A percentile compares a stretch with the other conserved stretches of the same genome.
phyloP scores from a whole-genome alignment of 2,113 vertebrate genomes.

The Castor canadensis region DNA sequence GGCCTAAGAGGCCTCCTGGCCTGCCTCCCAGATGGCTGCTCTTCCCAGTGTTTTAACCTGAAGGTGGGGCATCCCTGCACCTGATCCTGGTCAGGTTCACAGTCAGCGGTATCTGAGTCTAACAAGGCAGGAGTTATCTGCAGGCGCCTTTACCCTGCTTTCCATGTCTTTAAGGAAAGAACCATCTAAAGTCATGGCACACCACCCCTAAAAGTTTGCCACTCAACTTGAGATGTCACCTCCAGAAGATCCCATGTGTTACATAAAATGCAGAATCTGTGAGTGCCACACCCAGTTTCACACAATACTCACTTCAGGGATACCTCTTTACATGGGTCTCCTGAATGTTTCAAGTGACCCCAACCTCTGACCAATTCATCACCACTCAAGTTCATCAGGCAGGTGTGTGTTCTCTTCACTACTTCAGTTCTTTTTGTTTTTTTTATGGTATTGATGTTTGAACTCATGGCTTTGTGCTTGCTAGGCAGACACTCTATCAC shows the following conservation, averaged over 20 bases:
- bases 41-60: neutral
- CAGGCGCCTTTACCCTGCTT: neutral
- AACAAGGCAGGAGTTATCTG: too few relatives aligned
- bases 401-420: too few relatives aligned
- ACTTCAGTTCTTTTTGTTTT: neutral
- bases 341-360: neutral
- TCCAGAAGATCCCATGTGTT: neutral
- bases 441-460: too few relatives aligned
- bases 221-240: neutral
- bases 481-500: too few relatives aligned
- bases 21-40: neutral
- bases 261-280: neutral
- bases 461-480: too few relatives aligned
- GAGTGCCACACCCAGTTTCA: neutral
- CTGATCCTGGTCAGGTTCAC: neutral
- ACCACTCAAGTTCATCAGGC: neutral
- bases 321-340: neutral
- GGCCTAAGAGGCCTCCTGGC: neutral
- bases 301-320: too few relatives aligned
- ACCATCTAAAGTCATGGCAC: neutral
- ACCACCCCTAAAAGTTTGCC: neutral
- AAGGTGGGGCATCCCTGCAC: rapidly evolving
- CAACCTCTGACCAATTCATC: too few relatives aligned
- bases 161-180: neutral
- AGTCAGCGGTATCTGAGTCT: neutral